These are phyloP conservation scores for Climacteris rufus DNA, from an alignment of 2,113 vertebrate genomes.

Conservation along the genomic window DNA sequence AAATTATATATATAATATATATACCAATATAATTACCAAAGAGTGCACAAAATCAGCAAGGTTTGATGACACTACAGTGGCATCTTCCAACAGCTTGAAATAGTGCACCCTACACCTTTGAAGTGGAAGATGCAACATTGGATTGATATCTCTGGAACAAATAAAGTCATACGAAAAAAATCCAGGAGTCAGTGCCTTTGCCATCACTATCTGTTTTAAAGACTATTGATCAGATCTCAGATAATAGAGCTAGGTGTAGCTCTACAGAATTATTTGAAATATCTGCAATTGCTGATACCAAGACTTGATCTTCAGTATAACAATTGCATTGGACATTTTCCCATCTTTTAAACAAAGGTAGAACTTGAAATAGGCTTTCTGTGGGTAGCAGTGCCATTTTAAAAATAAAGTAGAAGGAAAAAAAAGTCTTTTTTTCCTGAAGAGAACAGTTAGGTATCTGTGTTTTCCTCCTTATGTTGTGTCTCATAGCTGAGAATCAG, in stretches of 20 bases:
- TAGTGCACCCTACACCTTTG: not conserved
- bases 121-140: not conserved
- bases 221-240: not conserved
- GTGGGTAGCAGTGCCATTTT: not conserved
- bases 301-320: not conserved
- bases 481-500: not conserved
- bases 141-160: not conserved
- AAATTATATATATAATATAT: too few species aligned
- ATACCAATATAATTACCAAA: constrained; percentile 57
- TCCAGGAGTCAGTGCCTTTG: not conserved
- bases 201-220: not conserved
- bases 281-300: not conserved
- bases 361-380: not conserved
- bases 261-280: not conserved
- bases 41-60: not conserved
- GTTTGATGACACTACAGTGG: not conserved
- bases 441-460: not conserved
- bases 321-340: not conserved
- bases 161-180: not conserved
- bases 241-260: not conserved
- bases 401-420: not conserved
- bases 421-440: not conserved
- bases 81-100: constrained; percentile 15
- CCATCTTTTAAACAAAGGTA: not conserved
- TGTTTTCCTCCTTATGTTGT: not conserved